Evolutionary conservation across 2,888 invertebrate genomes (phyloP).

Genomic region (Zaprionus bogoriensis): DNA sequence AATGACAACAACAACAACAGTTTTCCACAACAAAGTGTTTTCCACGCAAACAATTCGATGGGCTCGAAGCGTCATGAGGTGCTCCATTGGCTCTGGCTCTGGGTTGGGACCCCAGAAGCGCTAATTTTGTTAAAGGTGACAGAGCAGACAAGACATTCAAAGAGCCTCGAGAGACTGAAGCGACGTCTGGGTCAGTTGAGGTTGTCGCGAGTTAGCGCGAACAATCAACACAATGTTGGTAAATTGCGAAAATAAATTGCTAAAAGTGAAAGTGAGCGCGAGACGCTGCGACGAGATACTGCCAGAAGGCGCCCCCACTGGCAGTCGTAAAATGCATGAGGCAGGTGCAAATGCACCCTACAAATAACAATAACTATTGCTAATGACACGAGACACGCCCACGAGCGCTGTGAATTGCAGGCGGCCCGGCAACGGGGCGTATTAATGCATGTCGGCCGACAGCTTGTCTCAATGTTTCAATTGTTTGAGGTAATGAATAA

Average conservation of each 20-base stretch:
- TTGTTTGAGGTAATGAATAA: constrained; percentile 15
- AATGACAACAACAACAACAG: constrained; percentile 6
- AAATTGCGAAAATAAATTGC: constrained; percentile 59
- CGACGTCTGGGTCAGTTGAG: constrained; percentile 19
- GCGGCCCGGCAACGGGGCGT: constrained; percentile 34
- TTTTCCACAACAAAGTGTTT: background rate
- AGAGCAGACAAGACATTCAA: background rate
- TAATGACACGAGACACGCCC: too few species aligned
- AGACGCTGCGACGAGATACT: background rate
- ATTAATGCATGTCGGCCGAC: constrained; percentile 13
- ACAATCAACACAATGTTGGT: constrained; percentile 13
- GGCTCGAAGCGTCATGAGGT: too few species aligned
- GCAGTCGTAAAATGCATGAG: constrained; percentile 9
- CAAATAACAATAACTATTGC: constrained; percentile 8
- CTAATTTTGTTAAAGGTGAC: constrained; percentile 18
- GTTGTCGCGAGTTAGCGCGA: constrained; percentile 20
- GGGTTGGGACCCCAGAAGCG: constrained; percentile 6
- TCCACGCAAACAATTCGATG: too few species aligned
- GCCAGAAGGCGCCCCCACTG: background rate
- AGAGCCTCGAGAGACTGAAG: background rate
- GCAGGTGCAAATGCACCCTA: background rate
- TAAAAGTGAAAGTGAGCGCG: constrained; percentile 59
- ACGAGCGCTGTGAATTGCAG: constrained; percentile 8
- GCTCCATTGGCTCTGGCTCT: background rate
- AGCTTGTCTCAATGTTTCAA: constrained; percentile 34